Percentiles rank a stretch among this genome's conserved stretches.
These are phyloP conservation scores for Caenorhabditis wallacei DNA, from an alignment of 2,888 invertebrate genomes.

Conservation along the genomic window DNA sequence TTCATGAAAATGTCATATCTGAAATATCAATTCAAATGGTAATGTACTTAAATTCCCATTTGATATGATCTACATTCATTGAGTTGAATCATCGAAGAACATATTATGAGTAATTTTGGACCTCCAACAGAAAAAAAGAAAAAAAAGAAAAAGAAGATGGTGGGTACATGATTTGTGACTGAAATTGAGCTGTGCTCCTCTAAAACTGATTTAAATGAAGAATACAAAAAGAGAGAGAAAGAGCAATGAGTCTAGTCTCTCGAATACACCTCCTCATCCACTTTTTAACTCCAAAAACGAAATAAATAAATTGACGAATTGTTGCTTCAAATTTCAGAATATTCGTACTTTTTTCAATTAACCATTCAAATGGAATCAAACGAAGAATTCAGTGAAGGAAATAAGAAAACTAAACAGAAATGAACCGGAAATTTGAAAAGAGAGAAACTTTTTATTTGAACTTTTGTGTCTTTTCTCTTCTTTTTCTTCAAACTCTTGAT, in stretches of 20 bases:
- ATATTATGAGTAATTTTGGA: constrained; percentile 7
- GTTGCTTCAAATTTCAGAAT: neutral
- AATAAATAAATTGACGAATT: constrained; percentile 40
- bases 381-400: constrained; percentile 2
- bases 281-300: neutral
- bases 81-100: too few relatives aligned
- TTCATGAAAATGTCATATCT: too few relatives aligned
- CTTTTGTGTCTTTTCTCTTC: constrained; percentile 20
- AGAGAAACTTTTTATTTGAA: constrained; percentile 27
- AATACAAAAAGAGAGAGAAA: constrained; percentile 3
- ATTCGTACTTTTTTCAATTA: neutral
- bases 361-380: neutral
- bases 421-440: constrained; percentile 47
- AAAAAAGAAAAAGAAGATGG: neutral
- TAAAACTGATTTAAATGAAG: constrained; percentile 14
- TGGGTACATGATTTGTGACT: constrained; percentile 3
- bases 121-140: neutral
- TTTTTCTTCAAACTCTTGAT: constrained; percentile 26
- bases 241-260: constrained; percentile 1
- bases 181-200: constrained; percentile 26
- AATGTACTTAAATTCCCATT: too few relatives aligned
- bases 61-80: too few relatives aligned
- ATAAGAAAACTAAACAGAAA: neutral
- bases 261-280: constrained; percentile 8
- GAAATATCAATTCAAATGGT: too few relatives aligned